phyloP scores from a whole-genome alignment of 2,797 vertebrate species.

The Ciconia nigra region DNA sequence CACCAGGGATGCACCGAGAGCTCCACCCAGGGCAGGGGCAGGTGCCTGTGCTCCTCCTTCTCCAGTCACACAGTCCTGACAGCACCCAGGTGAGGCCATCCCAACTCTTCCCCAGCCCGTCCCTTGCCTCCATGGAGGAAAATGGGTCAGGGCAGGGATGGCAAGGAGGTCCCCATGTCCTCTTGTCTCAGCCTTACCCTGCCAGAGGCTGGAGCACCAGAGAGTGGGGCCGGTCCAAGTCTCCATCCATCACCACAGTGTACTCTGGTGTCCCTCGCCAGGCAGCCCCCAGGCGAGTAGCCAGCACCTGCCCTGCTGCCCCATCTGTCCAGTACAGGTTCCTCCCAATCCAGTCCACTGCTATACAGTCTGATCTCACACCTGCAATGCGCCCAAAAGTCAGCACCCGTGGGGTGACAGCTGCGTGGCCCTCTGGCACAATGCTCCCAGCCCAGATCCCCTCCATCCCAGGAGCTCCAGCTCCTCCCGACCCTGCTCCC shows the following conservation, averaged over 20 bases:
- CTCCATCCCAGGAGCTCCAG: not conserved
- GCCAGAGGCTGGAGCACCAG: slow-evolving; percentile 83
- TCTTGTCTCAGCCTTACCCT: slow-evolving; percentile 75
- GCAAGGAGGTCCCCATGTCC: not conserved
- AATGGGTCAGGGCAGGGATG: not conserved
- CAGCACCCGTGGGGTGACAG: not conserved
- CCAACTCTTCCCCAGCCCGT: not conserved
- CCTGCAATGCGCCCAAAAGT: slow-evolving; percentile 69
- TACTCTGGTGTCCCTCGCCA: slow-evolving; percentile 76
- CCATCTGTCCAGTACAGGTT: slow-evolving; percentile 94
- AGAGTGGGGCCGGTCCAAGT: slow-evolving; percentile 84
- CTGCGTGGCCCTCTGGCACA: not conserved
- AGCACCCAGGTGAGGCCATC: not conserved
- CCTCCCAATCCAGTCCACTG: slow-evolving; percentile 88
- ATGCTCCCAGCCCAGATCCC: not conserved
- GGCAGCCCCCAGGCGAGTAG: slow-evolving; percentile 71
- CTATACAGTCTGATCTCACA: slow-evolving; percentile 86
- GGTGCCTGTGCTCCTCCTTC: not conserved
- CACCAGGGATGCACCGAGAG: not conserved
- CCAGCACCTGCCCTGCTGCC: slow-evolving; percentile 83
- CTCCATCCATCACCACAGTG: slow-evolving; percentile 81
- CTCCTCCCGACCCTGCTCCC: not conserved
- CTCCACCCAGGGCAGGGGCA: not conserved
- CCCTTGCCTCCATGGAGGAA: not conserved
- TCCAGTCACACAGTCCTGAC: not conserved